phyloP scores from a whole-genome alignment of 2,113 vertebrate species.

The Mionectes macconnelli region DNA sequence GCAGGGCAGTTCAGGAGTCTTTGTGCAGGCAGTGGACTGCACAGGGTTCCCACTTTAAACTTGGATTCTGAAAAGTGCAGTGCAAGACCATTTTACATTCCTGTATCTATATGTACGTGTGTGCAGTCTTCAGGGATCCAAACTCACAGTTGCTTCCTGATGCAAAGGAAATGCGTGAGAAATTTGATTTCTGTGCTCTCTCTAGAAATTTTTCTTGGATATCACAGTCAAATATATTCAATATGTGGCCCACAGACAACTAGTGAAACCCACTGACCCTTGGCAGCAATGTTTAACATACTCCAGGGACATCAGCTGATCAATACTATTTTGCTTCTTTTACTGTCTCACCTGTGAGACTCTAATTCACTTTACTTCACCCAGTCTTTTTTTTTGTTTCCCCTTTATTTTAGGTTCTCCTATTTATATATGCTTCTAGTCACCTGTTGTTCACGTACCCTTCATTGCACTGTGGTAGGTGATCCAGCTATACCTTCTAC shows the following conservation, averaged over 20 bases:
- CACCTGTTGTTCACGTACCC: background rate
- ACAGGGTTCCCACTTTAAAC: background rate
- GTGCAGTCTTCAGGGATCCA: background rate
- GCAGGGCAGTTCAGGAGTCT: background rate
- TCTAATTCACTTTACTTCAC: background rate
- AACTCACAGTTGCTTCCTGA: background rate
- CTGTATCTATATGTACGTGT: fast-evolving
- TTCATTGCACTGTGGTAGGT: background rate
- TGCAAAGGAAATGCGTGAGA: background rate
- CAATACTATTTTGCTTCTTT: background rate
- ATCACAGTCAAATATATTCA: background rate
- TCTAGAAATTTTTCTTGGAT: background rate
- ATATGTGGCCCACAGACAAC: background rate
- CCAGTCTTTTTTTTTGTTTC: background rate
- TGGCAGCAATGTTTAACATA: background rate
- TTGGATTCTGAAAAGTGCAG: background rate
- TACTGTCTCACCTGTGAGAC: background rate
- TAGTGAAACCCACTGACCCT: background rate
- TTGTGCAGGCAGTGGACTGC: background rate
- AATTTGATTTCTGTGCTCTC: background rate
- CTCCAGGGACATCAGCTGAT: background rate
- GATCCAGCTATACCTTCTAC: background rate
- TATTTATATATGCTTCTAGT: background rate
- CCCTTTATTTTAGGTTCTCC: background rate
- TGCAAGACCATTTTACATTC: background rate